phyloP scores from a whole-genome alignment of 2,113 vertebrate species.

The Chlorodrepanis virens region DNA sequence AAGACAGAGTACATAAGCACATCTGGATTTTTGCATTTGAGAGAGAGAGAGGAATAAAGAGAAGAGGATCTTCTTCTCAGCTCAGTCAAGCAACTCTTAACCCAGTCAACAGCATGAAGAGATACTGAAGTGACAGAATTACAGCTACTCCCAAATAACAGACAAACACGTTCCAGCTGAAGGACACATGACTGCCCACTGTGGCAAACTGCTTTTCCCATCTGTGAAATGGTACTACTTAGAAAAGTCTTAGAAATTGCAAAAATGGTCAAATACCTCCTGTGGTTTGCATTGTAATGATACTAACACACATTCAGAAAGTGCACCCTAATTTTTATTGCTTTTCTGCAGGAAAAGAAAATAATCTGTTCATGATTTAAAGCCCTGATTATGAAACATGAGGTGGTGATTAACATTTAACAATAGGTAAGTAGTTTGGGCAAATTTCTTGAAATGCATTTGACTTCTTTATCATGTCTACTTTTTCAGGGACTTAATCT shows the following conservation, averaged over 20 bases:
- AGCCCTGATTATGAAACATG: constrained; percentile 1
- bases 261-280: not conserved
- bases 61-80: not conserved
- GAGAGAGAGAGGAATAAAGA: not conserved
- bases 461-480: constrained; percentile 32
- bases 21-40: not conserved
- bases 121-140: not conserved
- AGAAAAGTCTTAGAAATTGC: not conserved
- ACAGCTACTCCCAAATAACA: not conserved
- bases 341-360: not conserved
- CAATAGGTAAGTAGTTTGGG: not conserved
- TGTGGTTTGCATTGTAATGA: not conserved
- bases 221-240: not conserved
- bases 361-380: not conserved
- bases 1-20: not conserved
- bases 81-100: not conserved
- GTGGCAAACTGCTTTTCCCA: not conserved
- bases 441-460: constrained; percentile 34
- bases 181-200: not conserved
- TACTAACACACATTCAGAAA: not conserved
- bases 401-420: not conserved
- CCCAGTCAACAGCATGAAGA: not conserved
- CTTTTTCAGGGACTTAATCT: constrained; percentile 51
- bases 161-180: not conserved
- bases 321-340: not conserved